Conservation (phyloP, 1,140 invertebrate species). For the Platyscapa corneri region DNA sequence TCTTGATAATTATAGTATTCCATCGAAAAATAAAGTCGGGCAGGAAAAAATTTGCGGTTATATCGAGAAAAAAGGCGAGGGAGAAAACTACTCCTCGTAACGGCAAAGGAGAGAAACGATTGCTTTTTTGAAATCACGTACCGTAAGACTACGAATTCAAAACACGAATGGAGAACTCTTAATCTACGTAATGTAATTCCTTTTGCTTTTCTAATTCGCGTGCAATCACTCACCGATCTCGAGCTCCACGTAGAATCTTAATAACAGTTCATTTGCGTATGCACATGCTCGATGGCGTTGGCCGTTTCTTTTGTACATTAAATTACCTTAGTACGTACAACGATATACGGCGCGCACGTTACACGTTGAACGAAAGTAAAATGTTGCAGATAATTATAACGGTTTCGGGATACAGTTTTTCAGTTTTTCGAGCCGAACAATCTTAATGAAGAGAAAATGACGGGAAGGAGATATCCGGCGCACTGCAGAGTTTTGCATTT, state of each 20-base stretch:
- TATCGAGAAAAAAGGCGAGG: neutral
- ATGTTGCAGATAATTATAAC: neutral
- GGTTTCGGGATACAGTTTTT: neutral
- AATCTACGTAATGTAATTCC: slow-evolving; percentile 8
- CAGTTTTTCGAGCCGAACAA: neutral
- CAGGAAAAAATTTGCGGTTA: neutral
- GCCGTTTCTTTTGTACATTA: neutral
- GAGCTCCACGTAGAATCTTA: neutral
- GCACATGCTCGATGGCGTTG: neutral
- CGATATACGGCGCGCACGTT: too few relatives aligned
- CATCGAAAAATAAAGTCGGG: neutral
- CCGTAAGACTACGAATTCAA: slow-evolving; percentile 6
- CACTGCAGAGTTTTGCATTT: neutral
- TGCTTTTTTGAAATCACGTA: slow-evolving; percentile 34
- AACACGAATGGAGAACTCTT: slow-evolving; percentile 10
- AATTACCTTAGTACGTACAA: neutral
- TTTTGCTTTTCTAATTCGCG: slow-evolving; percentile 30
- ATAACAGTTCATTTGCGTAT: slow-evolving; percentile 18
- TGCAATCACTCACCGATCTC: slow-evolving; percentile 4
- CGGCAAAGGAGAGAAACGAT: slow-evolving; percentile 28
- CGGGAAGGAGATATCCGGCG: neutral
- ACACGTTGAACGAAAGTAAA: slow-evolving; percentile 15
- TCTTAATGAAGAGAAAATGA: slow-evolving; percentile 12
- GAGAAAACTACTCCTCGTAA: slow-evolving; percentile 33
- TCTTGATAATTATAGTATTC: neutral